phyloP scores from a whole-genome alignment of 2,888 invertebrate genomes.

The Phortica magna region DNA sequence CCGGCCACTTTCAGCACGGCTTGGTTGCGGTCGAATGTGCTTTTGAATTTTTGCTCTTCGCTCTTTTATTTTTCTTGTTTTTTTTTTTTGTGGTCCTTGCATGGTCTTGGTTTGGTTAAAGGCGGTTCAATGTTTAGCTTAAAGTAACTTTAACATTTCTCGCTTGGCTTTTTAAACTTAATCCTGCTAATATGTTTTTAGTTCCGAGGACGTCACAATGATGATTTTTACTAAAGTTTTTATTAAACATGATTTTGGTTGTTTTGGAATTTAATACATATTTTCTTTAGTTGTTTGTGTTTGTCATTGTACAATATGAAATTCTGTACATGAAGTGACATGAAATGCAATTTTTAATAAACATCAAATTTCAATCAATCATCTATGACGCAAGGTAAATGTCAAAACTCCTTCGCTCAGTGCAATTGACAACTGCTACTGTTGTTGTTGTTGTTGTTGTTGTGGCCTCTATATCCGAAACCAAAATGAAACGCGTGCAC shows the following conservation, averaged over 20 bases:
- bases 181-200: too few relatives aligned
- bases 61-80: too few relatives aligned
- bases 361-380: conserved; percentile 65
- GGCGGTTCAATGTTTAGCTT: too few relatives aligned
- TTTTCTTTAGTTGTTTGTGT: conserved; percentile 9
- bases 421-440: neutral
- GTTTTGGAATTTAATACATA: too few relatives aligned
- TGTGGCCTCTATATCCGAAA: neutral
- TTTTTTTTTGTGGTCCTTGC: too few relatives aligned
- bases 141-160: too few relatives aligned
- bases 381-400: conserved; percentile 49
- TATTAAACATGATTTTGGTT: too few relatives aligned
- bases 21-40: conserved; percentile 20
- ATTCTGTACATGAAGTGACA: neutral
- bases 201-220: too few relatives aligned
- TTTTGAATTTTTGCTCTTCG: too few relatives aligned
- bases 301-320: neutral
- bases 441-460: neutral
- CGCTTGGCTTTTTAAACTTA: too few relatives aligned
- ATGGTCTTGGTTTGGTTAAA: too few relatives aligned
- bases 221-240: too few relatives aligned
- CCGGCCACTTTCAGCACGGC: conserved; percentile 32
- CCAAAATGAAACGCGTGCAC: neutral
- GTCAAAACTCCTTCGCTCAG: neutral
- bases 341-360: conserved; percentile 50